Evolutionary conservation across 2,797 vertebrate genomes (phyloP).

Genomic region (Cossypha niveicapilla): DNA sequence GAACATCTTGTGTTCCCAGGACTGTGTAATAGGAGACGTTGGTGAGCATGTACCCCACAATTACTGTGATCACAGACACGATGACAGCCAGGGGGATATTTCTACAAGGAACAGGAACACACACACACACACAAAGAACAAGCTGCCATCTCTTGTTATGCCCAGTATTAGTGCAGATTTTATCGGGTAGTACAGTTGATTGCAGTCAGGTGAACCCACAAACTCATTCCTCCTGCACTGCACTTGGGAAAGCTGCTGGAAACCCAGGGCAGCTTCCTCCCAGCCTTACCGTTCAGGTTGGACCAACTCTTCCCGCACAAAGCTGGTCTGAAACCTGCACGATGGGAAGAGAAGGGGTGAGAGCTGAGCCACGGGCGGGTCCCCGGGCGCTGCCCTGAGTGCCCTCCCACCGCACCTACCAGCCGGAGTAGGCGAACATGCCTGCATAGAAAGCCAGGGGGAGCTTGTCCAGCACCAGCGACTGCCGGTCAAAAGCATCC

Average conservation of each 20-base stretch:
- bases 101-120: conserved; percentile 20
- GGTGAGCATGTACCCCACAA: conserved; percentile 73
- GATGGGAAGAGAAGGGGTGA: background rate
- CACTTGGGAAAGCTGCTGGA: background rate
- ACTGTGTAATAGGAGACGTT: conserved; percentile 73
- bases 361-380: background rate
- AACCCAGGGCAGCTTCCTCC: background rate
- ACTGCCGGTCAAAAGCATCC: conserved; percentile 78
- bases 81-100: conserved; percentile 74
- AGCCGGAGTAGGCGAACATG: conserved; percentile 88
- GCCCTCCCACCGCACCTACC: conserved; percentile 69
- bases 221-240: background rate
- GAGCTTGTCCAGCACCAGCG: conserved; percentile 76
- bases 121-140: background rate
- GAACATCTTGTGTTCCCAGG: conserved; percentile 63
- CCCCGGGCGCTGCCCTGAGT: rapidly evolving
- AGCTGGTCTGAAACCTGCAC: conserved; percentile 87
- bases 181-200: rapidly evolving
- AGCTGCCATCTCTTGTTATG: background rate
- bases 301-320: conserved; percentile 86
- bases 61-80: conserved; percentile 64
- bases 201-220: background rate
- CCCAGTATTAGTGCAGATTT: background rate
- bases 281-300: conserved; percentile 85
- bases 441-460: conserved; percentile 90